Conservation (phyloP, 2,797 vertebrate genomes). For the Dendrocincla tyrannina region DNA sequence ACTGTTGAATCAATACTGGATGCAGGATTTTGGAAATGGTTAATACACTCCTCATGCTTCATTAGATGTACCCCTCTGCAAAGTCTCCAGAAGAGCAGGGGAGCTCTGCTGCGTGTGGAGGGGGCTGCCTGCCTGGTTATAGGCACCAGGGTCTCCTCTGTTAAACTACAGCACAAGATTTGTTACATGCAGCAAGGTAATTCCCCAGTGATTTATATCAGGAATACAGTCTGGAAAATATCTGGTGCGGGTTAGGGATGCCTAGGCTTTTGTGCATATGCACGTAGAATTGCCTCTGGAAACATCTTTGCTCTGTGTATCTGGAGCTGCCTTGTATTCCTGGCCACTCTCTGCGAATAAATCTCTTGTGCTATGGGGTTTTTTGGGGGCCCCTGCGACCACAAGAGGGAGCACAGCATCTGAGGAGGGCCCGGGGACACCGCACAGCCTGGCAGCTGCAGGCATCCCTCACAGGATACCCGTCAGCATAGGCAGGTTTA, state of each 20-base stretch:
- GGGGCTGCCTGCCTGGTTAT: background rate
- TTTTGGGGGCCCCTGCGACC: background rate
- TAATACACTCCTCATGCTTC: background rate
- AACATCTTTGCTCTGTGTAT: background rate
- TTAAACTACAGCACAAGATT: background rate
- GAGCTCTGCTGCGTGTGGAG: background rate
- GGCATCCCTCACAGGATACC: background rate
- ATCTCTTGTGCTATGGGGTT: background rate
- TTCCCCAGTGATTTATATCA: background rate
- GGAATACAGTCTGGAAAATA: background rate
- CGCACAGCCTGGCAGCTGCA: accelerated
- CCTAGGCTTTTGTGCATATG: background rate
- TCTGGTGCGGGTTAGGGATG: accelerated
- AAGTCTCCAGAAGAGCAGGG: background rate
- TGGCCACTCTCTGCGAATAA: accelerated
- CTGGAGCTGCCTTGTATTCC: background rate
- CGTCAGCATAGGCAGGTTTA: background rate
- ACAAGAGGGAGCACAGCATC: background rate
- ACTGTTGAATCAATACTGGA: conserved; percentile 48
- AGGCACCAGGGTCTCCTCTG: background rate
- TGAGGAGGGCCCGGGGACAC: background rate
- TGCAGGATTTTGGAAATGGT: conserved; percentile 14
- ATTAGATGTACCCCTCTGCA: background rate
- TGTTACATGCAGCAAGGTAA: background rate
- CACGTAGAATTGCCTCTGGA: background rate